Evolutionary conservation across 2,113 vertebrate species (phyloP), one percentile per base, ranked within the genome.

Genomic region (Climacteris rufus): DNA sequence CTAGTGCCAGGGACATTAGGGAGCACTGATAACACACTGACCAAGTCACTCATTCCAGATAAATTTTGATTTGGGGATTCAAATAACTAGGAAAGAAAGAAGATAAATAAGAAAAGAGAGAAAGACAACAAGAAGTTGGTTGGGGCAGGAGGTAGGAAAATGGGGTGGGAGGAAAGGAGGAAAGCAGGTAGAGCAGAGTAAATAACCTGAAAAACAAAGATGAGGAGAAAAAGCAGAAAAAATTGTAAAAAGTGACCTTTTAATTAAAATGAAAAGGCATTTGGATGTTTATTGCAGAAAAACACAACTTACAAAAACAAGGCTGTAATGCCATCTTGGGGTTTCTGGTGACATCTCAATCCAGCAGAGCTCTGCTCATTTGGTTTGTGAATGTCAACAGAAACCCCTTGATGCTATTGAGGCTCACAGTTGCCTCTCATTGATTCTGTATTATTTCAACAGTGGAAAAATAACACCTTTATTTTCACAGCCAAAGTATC

Each of bases 271-370:
- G 15, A 90, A 85, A 75, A 86, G 35, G 28, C 86, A 23, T 19
- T 37, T 87, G 37, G 66, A 56, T 91, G 52, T 92, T 95, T 94
- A 59, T 76, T 79, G 44, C 42, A 89, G 89, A 94, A 92, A 82
- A 27, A 2, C 37, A 65, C 56, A 92, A 94, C 90, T 90, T 93
- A 75, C 85, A 97, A 96, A 97, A 95, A 94, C 96, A 97, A 93
- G 96, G 94, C 96, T 96, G 53, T 96, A 96, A 96, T 97, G 96
- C 96, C 96, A 97, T 97, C 96, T 97, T 97, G 96, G 96, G 92
- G 96, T 94, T 97, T 97, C 96, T 95, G 81, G 57, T 96, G 88
- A 96, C 93, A 97, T 94, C 95, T 97, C 95, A 97, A 93, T 97
- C 90, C 72, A 91, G 94, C 92, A 93, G 78, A 81, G 83, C 83